These are phyloP conservation scores for Antrozous pallidus DNA, from an alignment of 2,797 vertebrate species.

Conservation along the genomic window DNA sequence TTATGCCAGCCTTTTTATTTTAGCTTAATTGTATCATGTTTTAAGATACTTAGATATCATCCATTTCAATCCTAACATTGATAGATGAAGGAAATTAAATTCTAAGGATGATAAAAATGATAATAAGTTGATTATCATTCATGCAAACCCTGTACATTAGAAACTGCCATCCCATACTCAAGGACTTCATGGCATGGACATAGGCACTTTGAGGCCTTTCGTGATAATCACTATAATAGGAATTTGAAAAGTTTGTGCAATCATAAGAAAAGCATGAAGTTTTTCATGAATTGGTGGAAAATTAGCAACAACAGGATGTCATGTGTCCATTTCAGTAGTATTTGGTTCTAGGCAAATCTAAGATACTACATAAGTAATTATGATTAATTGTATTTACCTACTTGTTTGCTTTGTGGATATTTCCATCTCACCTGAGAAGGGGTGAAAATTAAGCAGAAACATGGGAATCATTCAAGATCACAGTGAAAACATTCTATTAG, in stretches of 20 bases:
- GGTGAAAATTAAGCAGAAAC: slow-evolving; percentile 18
- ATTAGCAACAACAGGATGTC: slow-evolving; percentile 75
- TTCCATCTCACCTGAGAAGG: background rate
- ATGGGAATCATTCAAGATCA: slow-evolving; percentile 38
- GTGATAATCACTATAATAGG: slow-evolving; percentile 59
- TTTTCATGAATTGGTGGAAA: slow-evolving; percentile 74
- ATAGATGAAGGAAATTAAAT: background rate
- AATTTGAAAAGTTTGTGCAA: slow-evolving; percentile 56
- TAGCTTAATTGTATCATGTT: background rate
- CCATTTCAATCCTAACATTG: background rate
- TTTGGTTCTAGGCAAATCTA: slow-evolving; percentile 77
- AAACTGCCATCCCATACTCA: background rate
- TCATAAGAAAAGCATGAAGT: slow-evolving; percentile 72
- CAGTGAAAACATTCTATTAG: slow-evolving; percentile 25
- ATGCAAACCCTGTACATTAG: background rate
- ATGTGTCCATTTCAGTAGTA: slow-evolving; percentile 75
- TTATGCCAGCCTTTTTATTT: background rate
- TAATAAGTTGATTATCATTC: background rate
- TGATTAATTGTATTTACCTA: slow-evolving; percentile 73
- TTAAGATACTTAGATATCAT: background rate
- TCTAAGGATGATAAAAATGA: background rate
- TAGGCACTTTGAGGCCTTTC: slow-evolving; percentile 46
- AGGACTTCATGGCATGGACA: background rate
- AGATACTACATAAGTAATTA: slow-evolving; percentile 77
- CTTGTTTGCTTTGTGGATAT: slow-evolving; percentile 26